phyloP scores from a whole-genome alignment of 2,113 vertebrate species.

The Verasper variegatus region DNA sequence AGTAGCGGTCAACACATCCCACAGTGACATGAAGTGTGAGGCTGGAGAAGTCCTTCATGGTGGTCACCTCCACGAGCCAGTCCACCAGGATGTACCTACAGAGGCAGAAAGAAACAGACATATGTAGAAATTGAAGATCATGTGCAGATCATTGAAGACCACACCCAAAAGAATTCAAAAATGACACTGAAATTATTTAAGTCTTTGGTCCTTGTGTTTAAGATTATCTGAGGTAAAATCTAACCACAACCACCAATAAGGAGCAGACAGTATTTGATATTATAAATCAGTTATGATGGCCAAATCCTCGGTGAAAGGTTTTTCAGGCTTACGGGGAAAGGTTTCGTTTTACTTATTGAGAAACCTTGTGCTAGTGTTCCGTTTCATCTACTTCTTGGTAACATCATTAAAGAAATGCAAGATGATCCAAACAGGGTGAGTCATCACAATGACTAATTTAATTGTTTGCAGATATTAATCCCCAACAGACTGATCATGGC shows the following conservation, averaged over 20 bases:
- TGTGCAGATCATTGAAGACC: no score
- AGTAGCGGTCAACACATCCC: slow-evolving; percentile 92
- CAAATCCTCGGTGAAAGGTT: neutral
- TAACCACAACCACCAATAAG: neutral
- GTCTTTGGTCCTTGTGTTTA: no score
- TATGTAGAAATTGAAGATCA: no score
- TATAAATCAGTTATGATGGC: neutral
- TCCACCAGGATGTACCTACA: slow-evolving; percentile 95
- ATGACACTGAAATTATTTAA: no score
- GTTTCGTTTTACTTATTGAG: neutral
- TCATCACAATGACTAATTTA: slow-evolving; percentile 4
- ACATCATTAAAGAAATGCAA: slow-evolving; percentile 10
- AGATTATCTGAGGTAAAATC: no score
- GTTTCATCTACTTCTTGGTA: slow-evolving; percentile 10
- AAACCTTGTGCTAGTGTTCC: neutral
- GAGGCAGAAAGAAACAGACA: neutral
- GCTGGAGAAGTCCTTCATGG: slow-evolving; percentile 98
- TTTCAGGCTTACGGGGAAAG: neutral
- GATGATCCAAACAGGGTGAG: slow-evolving; percentile 24
- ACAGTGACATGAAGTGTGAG: slow-evolving; percentile 94
- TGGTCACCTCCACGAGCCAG: slow-evolving; percentile 97
- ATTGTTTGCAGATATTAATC: neutral
- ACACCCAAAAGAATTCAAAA: no score
- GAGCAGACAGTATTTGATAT: neutral
- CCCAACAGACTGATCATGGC: neutral